phyloP scores from a whole-genome alignment of 2,113 vertebrate genomes.

The Mirounga angustirostris region DNA sequence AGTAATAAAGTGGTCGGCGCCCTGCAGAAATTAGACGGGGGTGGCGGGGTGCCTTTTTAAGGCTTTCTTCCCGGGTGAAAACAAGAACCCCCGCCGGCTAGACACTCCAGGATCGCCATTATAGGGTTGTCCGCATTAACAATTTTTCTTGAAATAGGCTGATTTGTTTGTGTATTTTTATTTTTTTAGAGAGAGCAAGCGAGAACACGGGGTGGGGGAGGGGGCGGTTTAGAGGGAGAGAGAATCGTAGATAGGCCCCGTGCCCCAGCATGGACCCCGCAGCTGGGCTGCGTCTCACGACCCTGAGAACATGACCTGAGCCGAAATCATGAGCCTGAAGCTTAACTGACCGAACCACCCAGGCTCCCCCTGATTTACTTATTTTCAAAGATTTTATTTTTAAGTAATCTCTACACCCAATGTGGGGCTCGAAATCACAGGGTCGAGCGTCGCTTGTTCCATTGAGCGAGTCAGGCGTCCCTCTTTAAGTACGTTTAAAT shows the following conservation, averaged over 20 bases:
- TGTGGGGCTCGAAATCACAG: background rate
- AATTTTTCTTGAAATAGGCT: background rate
- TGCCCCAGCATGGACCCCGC: background rate
- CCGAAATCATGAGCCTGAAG: background rate
- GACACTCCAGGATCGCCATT: fast-evolving
- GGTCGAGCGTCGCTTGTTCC: background rate
- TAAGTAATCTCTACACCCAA: background rate
- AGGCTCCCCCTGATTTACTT: too few relatives aligned
- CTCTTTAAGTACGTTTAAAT: background rate
- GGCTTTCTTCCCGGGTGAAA: background rate
- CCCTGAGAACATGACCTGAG: background rate
- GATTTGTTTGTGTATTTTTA: background rate
- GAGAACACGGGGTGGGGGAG: background rate
- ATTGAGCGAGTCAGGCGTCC: background rate
- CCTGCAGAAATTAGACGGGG: fast-evolving
- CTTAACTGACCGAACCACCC: too few relatives aligned
- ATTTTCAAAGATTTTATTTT: background rate
- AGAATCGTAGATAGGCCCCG: background rate
- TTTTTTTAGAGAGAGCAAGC: background rate
- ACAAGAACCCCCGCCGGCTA: fast-evolving
- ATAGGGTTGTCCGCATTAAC: background rate
- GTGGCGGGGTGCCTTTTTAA: background rate
- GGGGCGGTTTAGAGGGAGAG: background rate
- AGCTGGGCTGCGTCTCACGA: too few relatives aligned
- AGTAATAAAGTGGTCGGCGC: background rate